phyloP scores from a whole-genome alignment of 2,113 vertebrate genomes.

The Charina bottae region DNA sequence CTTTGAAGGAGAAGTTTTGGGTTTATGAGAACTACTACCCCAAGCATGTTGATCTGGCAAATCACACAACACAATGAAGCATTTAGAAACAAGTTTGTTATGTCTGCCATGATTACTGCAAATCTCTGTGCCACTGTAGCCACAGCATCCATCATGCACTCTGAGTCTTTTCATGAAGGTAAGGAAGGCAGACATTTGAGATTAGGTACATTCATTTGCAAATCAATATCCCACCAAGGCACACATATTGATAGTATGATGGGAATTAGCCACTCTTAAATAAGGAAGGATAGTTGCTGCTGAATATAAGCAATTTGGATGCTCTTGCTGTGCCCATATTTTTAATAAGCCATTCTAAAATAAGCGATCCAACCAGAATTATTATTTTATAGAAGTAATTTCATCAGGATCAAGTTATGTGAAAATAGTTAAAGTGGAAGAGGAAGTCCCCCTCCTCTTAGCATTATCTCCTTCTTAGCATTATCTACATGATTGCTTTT shows the following conservation, averaged over 20 bases:
- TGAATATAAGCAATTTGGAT: not conserved
- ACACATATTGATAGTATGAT: not conserved
- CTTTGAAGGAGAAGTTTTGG: not conserved
- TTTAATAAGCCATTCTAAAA: not conserved
- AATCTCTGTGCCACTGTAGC: not conserved
- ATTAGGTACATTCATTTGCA: not conserved
- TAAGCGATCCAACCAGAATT: not conserved
- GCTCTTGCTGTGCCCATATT: not conserved
- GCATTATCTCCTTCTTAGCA: constrained; percentile 25
- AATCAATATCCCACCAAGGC: not conserved
- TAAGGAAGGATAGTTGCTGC: not conserved
- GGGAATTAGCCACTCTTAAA: not conserved
- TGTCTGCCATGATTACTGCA: not conserved
- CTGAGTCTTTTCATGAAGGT: not conserved
- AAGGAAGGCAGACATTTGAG: constrained; percentile 7
- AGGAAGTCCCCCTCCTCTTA: too few relatives aligned
- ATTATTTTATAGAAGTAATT: not conserved
- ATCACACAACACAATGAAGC: not conserved
- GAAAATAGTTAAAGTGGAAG: constrained; percentile 47
- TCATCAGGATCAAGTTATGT: constrained; percentile 19
- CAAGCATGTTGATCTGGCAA: not conserved
- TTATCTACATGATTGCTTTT: constrained; percentile 74
- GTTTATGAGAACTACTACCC: not conserved
- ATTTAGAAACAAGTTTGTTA: not conserved
- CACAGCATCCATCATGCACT: not conserved